These are phyloP conservation scores for Temnopleurus reevesii DNA, from an alignment of 53 echinoderm and acorn worm genomes.

Conservation along the genomic window DNA sequence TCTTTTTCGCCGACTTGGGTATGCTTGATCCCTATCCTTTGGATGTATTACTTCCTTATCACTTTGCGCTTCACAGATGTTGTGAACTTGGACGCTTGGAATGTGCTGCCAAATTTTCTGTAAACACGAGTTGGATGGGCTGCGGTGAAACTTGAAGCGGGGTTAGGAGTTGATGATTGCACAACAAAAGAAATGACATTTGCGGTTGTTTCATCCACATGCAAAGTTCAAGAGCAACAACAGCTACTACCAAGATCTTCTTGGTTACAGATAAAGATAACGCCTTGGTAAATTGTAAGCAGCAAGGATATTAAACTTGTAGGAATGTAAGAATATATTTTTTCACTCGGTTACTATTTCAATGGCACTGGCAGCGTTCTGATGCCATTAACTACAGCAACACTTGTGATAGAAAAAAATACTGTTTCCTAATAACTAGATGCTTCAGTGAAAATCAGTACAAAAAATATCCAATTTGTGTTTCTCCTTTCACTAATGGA, in stretches of 20 bases:
- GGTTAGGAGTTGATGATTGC: conserved; percentile 52
- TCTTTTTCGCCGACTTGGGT: not conserved
- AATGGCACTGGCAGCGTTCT: not conserved
- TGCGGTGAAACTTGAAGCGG: conserved; percentile 37
- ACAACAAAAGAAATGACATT: conserved; percentile 32
- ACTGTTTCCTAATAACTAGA: not conserved
- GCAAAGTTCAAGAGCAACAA: conserved; percentile 3
- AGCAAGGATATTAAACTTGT: not conserved
- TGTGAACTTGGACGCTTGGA: conserved; percentile 38
- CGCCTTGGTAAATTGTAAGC: not conserved
- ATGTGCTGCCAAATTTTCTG: conserved; percentile 38
- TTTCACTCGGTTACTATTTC: not conserved
- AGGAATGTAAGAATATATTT: not conserved
- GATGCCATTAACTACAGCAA: not conserved
- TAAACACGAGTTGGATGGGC: conserved; percentile 30
- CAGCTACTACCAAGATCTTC: not conserved
- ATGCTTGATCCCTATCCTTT: not conserved
- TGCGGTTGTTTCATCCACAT: conserved; percentile 39
- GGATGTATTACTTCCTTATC: not conserved
- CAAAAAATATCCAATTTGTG: not conserved
- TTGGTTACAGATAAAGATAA: not conserved
- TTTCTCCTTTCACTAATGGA: not conserved
- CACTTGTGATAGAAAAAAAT: not conserved
- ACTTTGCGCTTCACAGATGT: conserved; percentile 49
- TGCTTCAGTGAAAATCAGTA: not conserved